Conservation (phyloP, 2,113 vertebrate genomes). For the Dicerorhinus sumatrensis region DNA sequence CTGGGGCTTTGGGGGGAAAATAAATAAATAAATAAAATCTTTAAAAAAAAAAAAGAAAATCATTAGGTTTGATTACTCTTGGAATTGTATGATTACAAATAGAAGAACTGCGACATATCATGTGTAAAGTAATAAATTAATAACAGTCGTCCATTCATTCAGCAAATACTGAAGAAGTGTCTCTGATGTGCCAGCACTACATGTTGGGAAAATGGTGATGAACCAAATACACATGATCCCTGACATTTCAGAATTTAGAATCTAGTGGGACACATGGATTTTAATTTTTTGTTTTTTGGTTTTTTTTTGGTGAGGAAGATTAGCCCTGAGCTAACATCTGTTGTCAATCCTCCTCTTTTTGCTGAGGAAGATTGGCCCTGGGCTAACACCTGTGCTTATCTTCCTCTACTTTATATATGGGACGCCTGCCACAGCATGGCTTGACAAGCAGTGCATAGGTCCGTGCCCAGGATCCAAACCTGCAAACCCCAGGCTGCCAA, state of each 20-base stretch:
- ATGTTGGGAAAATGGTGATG: neutral
- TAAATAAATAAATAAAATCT: too few species aligned
- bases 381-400: too few species aligned
- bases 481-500: too few species aligned
- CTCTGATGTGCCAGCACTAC: neutral
- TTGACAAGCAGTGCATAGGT: too few species aligned
- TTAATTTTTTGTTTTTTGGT: neutral
- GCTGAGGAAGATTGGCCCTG: too few species aligned
- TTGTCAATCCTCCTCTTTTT: too few species aligned
- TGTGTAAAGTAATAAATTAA: neutral
- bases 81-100: neutral
- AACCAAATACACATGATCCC: neutral
- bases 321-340: too few species aligned
- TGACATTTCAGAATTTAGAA: neutral
- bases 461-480: too few species aligned
- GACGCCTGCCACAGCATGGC: too few species aligned
- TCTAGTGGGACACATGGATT: neutral
- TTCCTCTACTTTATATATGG: too few species aligned
- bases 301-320: too few species aligned
- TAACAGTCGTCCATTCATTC: neutral
- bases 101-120: neutral
- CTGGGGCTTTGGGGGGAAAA: too few species aligned
- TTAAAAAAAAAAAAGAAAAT: neutral
- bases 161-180: neutral
- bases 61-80: neutral